These are phyloP conservation scores for Drosophila pseudotakahashii DNA, from an alignment of 2,888 invertebrate genomes.

Conservation along the genomic window DNA sequence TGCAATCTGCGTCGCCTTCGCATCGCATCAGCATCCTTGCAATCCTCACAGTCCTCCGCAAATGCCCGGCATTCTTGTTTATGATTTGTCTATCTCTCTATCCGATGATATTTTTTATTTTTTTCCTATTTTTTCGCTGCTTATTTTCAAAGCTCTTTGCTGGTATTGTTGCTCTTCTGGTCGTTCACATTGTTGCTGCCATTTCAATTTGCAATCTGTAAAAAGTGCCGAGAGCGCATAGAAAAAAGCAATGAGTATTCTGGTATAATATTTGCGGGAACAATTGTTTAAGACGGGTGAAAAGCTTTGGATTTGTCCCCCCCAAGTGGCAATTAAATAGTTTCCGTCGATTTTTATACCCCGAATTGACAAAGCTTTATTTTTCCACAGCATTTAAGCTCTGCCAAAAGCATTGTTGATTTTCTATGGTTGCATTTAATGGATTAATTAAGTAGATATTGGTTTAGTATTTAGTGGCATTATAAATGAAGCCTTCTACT, in stretches of 20 bases:
- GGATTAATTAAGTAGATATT: neutral
- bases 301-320: conserved; percentile 3
- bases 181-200: conserved; percentile 49
- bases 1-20: conserved; percentile 52
- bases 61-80: conserved; percentile 45
- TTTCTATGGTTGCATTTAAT: neutral
- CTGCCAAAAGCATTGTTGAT: neutral
- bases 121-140: conserved; percentile 12
- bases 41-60: conserved; percentile 36
- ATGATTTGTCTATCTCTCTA: conserved; percentile 21
- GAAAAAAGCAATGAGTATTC: conserved; percentile 20
- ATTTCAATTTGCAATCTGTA: conserved; percentile 69
- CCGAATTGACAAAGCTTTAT: no score
- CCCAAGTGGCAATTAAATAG: conserved; percentile 33
- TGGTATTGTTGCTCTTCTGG: conserved; percentile 22
- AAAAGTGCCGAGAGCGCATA: conserved; percentile 24
- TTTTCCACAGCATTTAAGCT: no score
- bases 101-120: conserved; percentile 18
- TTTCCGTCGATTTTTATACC: no score
- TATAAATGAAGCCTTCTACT: neutral
- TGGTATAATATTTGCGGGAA: conserved; percentile 15
- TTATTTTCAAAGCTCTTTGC: conserved; percentile 26
- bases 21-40: conserved; percentile 41
- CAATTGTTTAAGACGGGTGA: conserved; percentile 21
- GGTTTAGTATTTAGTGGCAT: no score